Evolutionary conservation across 2,888 invertebrate genomes (phyloP).

Genomic region (Galeruca laticollis): DNA sequence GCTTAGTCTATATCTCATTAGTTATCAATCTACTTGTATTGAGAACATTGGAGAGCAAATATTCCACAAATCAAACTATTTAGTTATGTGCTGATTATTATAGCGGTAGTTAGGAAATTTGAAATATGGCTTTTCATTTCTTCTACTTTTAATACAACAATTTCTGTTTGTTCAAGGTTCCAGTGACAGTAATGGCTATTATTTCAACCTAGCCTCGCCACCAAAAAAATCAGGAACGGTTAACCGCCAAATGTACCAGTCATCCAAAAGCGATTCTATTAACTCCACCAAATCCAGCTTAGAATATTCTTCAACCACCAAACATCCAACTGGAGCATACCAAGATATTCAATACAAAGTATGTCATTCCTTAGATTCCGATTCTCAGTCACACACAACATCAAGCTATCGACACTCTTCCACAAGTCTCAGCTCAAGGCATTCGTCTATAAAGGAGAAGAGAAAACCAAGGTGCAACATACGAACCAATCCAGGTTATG

Average conservation of each 20-base stretch:
- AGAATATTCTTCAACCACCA: slow-evolving; percentile 63
- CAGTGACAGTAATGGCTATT: slow-evolving; percentile 58
- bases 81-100: too few relatives aligned
- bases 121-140: too few relatives aligned
- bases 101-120: too few relatives aligned
- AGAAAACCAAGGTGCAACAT: slow-evolving; percentile 66
- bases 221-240: slow-evolving; percentile 55
- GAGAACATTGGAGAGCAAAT: too few relatives aligned
- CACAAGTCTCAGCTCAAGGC: slow-evolving; percentile 54
- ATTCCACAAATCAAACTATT: too few relatives aligned
- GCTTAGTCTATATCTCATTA: too few relatives aligned
- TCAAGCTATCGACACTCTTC: slow-evolving; percentile 55
- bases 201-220: slow-evolving; percentile 61
- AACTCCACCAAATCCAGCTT: slow-evolving; percentile 62
- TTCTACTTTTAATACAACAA: too few relatives aligned
- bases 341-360: slow-evolving; percentile 65
- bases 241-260: slow-evolving; percentile 60
- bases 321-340: slow-evolving; percentile 62
- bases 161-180: slow-evolving; percentile 47
- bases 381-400: slow-evolving; percentile 56
- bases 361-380: slow-evolving; percentile 63
- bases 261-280: slow-evolving; percentile 61
- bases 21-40: too few relatives aligned
- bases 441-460: slow-evolving; percentile 63
- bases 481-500: slow-evolving; percentile 74